phyloP scores from a whole-genome alignment of 2,888 invertebrate genomes.

The Lepidocyrtoides sp. region DNA sequence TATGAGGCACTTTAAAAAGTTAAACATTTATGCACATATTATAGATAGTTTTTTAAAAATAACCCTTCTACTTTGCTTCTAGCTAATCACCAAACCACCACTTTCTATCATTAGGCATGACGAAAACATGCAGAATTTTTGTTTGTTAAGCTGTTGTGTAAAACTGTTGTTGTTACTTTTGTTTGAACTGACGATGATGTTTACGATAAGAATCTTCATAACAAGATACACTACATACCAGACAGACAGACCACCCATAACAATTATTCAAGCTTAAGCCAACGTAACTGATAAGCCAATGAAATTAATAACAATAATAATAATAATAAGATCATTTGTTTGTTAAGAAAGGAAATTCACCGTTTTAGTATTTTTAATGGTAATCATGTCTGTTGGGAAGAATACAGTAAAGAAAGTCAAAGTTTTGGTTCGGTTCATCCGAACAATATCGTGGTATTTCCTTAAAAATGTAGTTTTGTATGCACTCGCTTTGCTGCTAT shows the following conservation, averaged over 20 bases:
- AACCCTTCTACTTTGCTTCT: background rate
- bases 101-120: slow-evolving; percentile 37
- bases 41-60: background rate
- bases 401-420: background rate
- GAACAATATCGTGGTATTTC: background rate
- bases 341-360: slow-evolving; percentile 5
- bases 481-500: background rate
- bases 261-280: background rate
- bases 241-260: slow-evolving; percentile 15
- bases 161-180: slow-evolving; percentile 11
- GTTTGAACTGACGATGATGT: background rate
- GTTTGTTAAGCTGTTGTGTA: background rate
- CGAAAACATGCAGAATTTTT: slow-evolving; percentile 11
- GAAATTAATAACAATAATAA: background rate
- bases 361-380: background rate
- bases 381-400: background rate
- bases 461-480: background rate
- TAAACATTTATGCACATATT: too few relatives aligned
- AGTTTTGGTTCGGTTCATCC: background rate
- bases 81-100: slow-evolving; percentile 35
- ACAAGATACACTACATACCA: background rate
- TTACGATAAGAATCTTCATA: slow-evolving; percentile 5
- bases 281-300: slow-evolving; percentile 7
- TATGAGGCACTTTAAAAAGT: too few relatives aligned
- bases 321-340: too few relatives aligned